These are phyloP conservation scores for Sander vitreus DNA, from an alignment of 2,113 vertebrate genomes.

Conservation along the genomic window DNA sequence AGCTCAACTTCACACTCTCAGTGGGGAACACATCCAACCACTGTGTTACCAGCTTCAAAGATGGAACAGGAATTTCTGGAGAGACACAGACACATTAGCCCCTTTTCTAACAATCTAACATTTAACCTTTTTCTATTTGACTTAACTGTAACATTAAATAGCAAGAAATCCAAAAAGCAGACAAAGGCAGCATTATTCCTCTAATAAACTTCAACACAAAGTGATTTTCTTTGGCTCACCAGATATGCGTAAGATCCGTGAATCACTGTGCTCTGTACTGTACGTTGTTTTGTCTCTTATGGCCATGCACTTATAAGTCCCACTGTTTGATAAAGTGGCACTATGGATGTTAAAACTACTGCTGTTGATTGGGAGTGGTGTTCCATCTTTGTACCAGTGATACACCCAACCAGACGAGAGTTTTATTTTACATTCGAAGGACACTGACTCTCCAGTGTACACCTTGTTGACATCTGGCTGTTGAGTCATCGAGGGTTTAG, in stretches of 20 bases:
- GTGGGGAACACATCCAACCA: constrained; percentile 69
- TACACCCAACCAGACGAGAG: constrained; percentile 46
- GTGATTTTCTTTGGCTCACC: too few species aligned
- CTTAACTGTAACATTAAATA: too few species aligned
- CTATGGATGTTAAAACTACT: accelerated
- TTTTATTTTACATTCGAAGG: constrained; percentile 30
- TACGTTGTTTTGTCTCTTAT: constrained; percentile 12
- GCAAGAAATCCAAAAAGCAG: too few species aligned
- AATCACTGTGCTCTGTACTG: too few species aligned
- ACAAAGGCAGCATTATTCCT: too few species aligned
- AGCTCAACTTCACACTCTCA: constrained; percentile 59
- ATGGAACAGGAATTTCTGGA: constrained; percentile 62
- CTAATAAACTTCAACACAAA: too few species aligned
- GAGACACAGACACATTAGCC: background rate
- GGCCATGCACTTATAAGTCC: constrained; percentile 45
- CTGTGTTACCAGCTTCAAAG: background rate
- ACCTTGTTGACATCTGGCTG: constrained; percentile 19
- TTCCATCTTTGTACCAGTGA: constrained; percentile 39
- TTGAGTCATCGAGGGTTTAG: constrained; percentile 36
- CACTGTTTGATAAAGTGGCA: accelerated
- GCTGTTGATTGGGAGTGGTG: accelerated
- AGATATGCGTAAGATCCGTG: too few species aligned
- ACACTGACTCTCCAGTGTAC: constrained; percentile 46
- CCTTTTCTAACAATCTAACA: background rate
- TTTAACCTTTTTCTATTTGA: too few species aligned